Conservation (phyloP, 2,797 vertebrate species). For the Cynopterus sphinx region DNA sequence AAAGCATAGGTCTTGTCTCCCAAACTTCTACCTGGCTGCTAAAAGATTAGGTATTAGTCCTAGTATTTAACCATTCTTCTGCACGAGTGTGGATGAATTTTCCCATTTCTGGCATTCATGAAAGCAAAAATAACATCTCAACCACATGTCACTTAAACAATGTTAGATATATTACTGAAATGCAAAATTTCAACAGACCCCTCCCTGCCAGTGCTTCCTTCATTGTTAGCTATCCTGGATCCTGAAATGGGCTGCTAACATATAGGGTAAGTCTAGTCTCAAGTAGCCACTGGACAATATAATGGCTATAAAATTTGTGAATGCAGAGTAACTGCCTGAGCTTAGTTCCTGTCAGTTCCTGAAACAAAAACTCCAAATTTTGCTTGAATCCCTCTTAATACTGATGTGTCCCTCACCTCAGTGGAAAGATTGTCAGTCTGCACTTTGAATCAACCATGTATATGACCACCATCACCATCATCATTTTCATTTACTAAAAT, state of each 20-base stretch:
- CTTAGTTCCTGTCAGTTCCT: constrained; percentile 94
- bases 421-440: constrained; percentile 95
- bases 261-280: constrained; percentile 89
- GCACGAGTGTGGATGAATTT: not conserved
- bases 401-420: constrained; percentile 90
- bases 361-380: constrained; percentile 93
- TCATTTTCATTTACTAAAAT: constrained; percentile 91
- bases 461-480: constrained; percentile 88
- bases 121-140: not conserved
- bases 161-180: not conserved
- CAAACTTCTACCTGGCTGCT: not conserved
- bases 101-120: not conserved
- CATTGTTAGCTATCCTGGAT: constrained; percentile 71
- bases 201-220: constrained; percentile 24
- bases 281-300: constrained; percentile 95
- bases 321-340: constrained; percentile 91
- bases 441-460: constrained; percentile 91
- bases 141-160: not conserved
- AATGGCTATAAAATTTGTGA: constrained; percentile 94
- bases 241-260: constrained; percentile 92
- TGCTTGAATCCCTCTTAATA: constrained; percentile 89
- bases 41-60: not conserved
- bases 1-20: not conserved
- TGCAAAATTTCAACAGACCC: not conserved
- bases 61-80: not conserved